phyloP scores from a whole-genome alignment of 2,113 vertebrate genomes.

The Heptranchias perlo region DNA sequence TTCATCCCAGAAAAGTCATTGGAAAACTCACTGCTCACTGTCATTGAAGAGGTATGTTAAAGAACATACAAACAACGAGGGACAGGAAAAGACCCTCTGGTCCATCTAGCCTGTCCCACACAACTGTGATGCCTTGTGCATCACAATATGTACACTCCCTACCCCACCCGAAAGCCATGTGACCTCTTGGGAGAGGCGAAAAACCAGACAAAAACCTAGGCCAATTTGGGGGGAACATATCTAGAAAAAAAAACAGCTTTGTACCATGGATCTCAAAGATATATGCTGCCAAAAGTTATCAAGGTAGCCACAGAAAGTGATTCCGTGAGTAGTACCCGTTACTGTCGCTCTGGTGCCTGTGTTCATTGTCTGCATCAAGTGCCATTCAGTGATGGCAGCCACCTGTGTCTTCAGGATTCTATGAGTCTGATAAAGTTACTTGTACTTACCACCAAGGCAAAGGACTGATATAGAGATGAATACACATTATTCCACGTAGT shows the following conservation, averaged over 20 bases:
- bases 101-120: neutral
- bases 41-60: too few relatives aligned
- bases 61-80: too few relatives aligned
- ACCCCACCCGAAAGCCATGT: too few relatives aligned
- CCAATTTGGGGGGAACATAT: neutral
- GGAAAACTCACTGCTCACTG: too few relatives aligned
- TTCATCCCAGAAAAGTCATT: too few relatives aligned
- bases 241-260: neutral
- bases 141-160: too few relatives aligned
- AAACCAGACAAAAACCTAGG: too few relatives aligned
- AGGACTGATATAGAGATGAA: neutral
- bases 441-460: neutral
- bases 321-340: too few relatives aligned
- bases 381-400: neutral
- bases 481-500: neutral
- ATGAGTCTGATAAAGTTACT: neutral
- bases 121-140: too few relatives aligned
- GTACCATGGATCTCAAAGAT: neutral
- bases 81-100: neutral
- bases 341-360: too few relatives aligned
- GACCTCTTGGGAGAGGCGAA: too few relatives aligned
- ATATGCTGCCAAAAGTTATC: neutral
- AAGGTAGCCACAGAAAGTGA: neutral
- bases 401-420: neutral
- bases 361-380: neutral